Evolutionary conservation across 2,113 vertebrate species (phyloP), one percentile per base, ranked within the genome.

Genomic region (Copsychus sechellarum): DNA sequence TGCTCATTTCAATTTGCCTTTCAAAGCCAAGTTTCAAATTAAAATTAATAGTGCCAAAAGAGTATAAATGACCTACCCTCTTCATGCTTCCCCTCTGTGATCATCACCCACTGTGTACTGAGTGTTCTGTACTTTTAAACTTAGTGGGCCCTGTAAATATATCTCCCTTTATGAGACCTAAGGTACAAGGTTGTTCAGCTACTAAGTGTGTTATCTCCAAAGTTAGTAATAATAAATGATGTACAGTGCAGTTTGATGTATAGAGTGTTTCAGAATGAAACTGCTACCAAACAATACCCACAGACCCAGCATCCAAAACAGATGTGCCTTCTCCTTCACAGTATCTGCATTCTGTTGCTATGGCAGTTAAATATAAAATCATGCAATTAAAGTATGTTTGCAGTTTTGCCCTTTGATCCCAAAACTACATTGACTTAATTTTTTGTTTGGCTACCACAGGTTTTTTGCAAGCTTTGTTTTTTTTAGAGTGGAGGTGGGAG

Each of bases 41-140:
- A 89, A 89, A 87, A 89, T 87, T 92, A 95, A 95, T 93, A 45
- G 40, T 69, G 57, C 65, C n/a, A 53, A 53, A 93, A 92, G 60
- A 56, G 6, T 24, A 36, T 60, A 91, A 81, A 84, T 50, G 28
- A 20, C 64, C 48, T 72, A 50, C 20, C 5, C 6, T 61, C 28
- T 76, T 61, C 47, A 64, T 53, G 70, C n/a, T 81, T 84, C 43
- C 65, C 24, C 28, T 92, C n/a, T 60, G 29, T 56, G 76, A 84
- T 84, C 43, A 53, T 76, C 60, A 81, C 36, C 79, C 18, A 34
- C 36, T 8, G 2, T 57, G 54, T 29, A 60, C 28, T 57, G 61
- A 60, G 12, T 36, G 23, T 65, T 53, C 28, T 76, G 14, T 81
- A 74, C 47, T 71, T 86, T 71, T 71, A 84, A 86, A 71, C 12